Conservation (phyloP, 2,888 invertebrate species). For the Oasisia sp. region DNA sequence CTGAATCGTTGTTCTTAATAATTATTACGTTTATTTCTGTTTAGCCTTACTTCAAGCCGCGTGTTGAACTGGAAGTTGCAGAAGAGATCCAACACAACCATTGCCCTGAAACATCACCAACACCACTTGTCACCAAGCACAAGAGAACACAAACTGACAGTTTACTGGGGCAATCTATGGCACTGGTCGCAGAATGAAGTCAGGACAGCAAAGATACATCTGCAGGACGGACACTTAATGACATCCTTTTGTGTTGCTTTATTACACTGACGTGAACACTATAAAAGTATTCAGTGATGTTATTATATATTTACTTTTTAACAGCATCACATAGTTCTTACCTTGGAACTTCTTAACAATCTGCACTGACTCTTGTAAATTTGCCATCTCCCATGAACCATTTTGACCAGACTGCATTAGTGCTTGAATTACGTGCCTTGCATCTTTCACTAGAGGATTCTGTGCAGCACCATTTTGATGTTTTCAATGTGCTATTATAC, state of each 20-base stretch:
- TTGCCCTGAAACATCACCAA: conserved; percentile 33
- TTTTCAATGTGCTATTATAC: too few species aligned
- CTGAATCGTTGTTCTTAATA: too few species aligned
- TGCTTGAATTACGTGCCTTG: not conserved
- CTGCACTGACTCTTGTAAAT: too few species aligned
- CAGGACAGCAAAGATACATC: too few species aligned
- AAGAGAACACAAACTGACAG: not conserved
- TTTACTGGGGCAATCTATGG: too few species aligned
- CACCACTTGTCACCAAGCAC: not conserved
- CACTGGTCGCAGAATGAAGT: too few species aligned
- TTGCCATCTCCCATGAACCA: not conserved
- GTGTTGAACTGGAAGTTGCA: conserved; percentile 42
- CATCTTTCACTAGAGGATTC: not conserved
- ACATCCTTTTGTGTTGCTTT: too few species aligned
- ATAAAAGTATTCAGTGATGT: too few species aligned
- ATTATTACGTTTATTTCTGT: too few species aligned
- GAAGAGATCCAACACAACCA: conserved; percentile 40
- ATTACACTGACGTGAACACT: too few species aligned
- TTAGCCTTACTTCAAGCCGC: conserved; percentile 32
- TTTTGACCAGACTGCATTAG: not conserved
- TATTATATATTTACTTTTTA: too few species aligned
- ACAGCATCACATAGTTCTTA: not conserved
- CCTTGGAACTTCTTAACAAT: not conserved
- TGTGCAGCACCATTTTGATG: not conserved
- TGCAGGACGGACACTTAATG: too few species aligned